phyloP scores from a whole-genome alignment of 2,888 invertebrate species.

The Calliphora vomitoria region DNA sequence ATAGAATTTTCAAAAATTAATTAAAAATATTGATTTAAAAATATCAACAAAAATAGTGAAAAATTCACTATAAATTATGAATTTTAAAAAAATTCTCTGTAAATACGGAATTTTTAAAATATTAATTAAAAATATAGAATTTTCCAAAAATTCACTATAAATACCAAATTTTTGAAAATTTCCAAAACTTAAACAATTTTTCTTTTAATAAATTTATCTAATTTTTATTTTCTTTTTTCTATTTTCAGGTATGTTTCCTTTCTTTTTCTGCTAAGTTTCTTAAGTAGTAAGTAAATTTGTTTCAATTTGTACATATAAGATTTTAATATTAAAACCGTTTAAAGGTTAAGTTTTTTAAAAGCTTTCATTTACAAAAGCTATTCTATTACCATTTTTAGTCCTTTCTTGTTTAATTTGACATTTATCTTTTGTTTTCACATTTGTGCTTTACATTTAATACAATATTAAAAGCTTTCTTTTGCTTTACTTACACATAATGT shows the following conservation, averaged over 20 bases:
- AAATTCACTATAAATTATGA: too few relatives aligned
- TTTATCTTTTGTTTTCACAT: conserved; percentile 53
- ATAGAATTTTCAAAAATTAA: too few relatives aligned
- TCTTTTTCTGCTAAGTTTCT: neutral
- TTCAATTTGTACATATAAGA: neutral
- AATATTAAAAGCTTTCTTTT: conserved; percentile 61
- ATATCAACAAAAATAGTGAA: too few relatives aligned
- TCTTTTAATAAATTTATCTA: neutral
- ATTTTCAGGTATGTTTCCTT: conserved; percentile 66
- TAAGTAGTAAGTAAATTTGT: conserved; percentile 54
- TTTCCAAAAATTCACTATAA: neutral
- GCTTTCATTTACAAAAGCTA: conserved; percentile 33
- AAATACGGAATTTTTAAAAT: too few relatives aligned
- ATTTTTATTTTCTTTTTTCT: conserved; percentile 20
- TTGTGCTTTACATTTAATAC: conserved; percentile 36
- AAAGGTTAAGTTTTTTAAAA: conserved; percentile 14
- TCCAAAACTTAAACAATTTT: neutral
- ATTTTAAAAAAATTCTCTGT: too few relatives aligned
- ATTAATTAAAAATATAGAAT: too few relatives aligned
- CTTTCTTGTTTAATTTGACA: conserved; percentile 53
- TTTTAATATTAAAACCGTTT: neutral
- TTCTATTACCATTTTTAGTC: conserved; percentile 4
- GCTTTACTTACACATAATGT: conserved; percentile 2
- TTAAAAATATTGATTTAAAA: too few relatives aligned
- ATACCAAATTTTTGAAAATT: neutral